Evolutionary conservation across 2,113 vertebrate species (phyloP), one percentile per base, ranked within the genome.

Genomic region (Stomatorhinus ivindoensis): DNA sequence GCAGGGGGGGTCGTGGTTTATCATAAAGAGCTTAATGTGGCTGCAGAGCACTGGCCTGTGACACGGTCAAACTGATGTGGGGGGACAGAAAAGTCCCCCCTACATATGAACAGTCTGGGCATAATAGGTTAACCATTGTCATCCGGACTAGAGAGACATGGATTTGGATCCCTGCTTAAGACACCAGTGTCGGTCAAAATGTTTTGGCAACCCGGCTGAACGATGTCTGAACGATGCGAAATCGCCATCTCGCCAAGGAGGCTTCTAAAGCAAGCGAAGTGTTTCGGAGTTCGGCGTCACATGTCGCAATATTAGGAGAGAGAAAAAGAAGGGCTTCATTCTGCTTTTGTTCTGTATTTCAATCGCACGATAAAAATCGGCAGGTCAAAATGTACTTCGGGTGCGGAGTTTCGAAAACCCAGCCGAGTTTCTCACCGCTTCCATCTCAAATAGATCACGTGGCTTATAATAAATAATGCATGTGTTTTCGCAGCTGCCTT

Each of bases 401-500:
- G 2, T 24, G 8, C 19, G 3, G 17, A 47, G 15, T 1, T 84
- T 84, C 21, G 13, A 84, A 47, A 10, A 44, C 24, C 0, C 80
- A n/a, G 42, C 9, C 15, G 13, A 76, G 15, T 17, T 19, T 24
- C 69, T 76, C 69, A 17, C 4, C 4, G 0, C 13, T 13, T 31
- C 69, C 69, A n/a, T 19, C 80, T n/a, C 2, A 44, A 44, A 84
- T 24, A 5, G 6, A 27, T 27, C 82, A n/a, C 21, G 2, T 21
- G 82, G 21, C 82, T n/a, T 47, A n/a, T 46, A 47, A 84, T 84
- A 84, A 84, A 84, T 84, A 84, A 47, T 47, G 82, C 44, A 87
- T 87, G 85, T 86, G 27, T 39, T 51, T 84, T 87, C 4, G 50
- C 50, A 35, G n/a, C 50, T 53, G 27, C 11, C 31, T 10, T 27